Percentiles rank a stretch among this genome's conserved stretches.
Conservation (phyloP, 2,888 invertebrate species). For the Amitus sp. region DNA sequence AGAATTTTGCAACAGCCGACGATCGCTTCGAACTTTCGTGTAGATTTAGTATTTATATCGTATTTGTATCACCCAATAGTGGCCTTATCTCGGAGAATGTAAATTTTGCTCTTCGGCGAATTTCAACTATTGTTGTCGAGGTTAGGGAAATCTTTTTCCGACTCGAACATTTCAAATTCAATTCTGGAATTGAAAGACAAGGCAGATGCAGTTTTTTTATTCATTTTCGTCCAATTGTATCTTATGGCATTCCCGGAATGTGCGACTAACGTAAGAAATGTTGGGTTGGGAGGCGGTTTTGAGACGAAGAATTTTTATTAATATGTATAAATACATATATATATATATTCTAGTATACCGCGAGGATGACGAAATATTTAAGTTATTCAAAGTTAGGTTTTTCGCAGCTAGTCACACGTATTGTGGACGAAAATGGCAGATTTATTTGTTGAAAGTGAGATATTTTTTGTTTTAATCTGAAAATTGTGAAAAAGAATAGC, state of each 20-base stretch:
- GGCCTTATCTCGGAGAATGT: constrained; percentile 63
- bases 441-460: too few species aligned
- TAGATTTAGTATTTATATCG: constrained; percentile 59
- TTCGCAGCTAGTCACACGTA: constrained; percentile 60
- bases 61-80: constrained; percentile 64
- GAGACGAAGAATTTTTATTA: neutral
- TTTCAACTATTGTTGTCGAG: too few species aligned
- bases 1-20: constrained; percentile 23
- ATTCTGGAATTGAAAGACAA: too few species aligned
- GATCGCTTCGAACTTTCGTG: constrained; percentile 51
- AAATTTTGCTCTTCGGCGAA: too few species aligned
- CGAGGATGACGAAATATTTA: constrained; percentile 46
- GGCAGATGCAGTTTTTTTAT: too few species aligned
- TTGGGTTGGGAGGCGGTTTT: neutral
- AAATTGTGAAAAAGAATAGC: neutral
- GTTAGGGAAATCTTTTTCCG: too few species aligned
- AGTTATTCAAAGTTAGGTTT: constrained; percentile 57
- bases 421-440: too few species aligned
- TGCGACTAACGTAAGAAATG: neutral
- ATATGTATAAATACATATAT: constrained; percentile 24
- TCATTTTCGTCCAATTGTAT: too few species aligned
- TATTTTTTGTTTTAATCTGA: constrained; percentile 11
- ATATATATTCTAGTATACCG: constrained; percentile 29
- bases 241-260: too few species aligned
- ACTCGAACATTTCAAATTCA: too few species aligned